These are phyloP conservation scores for Lepidocyrtoides sp. DNA, from an alignment of 2,888 invertebrate species.

Conservation along the genomic window DNA sequence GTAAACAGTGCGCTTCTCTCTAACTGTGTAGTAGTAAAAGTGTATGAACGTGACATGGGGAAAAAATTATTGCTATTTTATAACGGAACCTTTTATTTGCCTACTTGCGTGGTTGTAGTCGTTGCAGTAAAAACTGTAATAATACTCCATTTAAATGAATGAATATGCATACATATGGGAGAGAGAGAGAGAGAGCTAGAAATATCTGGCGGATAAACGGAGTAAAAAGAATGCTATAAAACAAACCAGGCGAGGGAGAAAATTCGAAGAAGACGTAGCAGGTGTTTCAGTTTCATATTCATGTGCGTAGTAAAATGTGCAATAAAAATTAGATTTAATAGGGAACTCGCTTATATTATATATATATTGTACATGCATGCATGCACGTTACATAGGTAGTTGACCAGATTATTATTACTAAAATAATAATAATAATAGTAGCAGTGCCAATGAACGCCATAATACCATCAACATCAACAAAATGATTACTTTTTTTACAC, in stretches of 20 bases:
- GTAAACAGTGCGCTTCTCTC: not conserved
- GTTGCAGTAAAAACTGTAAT: constrained; percentile 1
- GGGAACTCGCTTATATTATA: no score
- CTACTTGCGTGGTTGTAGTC: constrained; percentile 17
- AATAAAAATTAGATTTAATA: constrained; percentile 57
- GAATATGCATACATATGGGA: constrained; percentile 10
- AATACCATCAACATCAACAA: not conserved
- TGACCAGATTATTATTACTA: not conserved
- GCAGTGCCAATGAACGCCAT: not conserved
- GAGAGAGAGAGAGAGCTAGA: not conserved
- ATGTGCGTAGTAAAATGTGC: constrained; percentile 47
- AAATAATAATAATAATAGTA: not conserved
- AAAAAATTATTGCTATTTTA: constrained; percentile 27
- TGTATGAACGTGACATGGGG: constrained; percentile 13
- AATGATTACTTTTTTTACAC: not conserved
- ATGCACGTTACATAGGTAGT: no score
- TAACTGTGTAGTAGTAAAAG: constrained; percentile 33
- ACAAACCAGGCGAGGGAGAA: not conserved
- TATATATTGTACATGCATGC: no score
- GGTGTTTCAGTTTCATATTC: constrained; percentile 36
- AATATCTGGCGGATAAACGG: not conserved
- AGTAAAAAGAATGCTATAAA: not conserved
- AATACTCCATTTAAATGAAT: constrained; percentile 30
- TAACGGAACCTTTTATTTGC: constrained; percentile 35
- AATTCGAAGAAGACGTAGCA: constrained; percentile 15